Evolutionary conservation across 2,888 invertebrate genomes (phyloP).

Genomic region (Chrysolina haemoptera): DNA sequence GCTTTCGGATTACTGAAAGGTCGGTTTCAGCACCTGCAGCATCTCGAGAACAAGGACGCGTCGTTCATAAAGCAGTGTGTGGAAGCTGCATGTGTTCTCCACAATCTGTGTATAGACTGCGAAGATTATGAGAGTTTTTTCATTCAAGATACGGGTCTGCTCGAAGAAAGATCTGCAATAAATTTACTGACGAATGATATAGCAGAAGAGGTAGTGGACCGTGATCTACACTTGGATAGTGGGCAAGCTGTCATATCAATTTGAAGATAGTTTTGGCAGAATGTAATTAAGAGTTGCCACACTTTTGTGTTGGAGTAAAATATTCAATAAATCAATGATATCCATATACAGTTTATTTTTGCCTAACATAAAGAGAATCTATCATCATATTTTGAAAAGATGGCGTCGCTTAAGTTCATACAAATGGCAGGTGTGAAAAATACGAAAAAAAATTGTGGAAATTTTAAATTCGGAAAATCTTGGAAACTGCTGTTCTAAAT

Average conservation of each 20-base stretch:
- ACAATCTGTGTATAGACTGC: constrained; percentile 44
- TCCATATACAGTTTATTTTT: no score
- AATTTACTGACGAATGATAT: not conserved
- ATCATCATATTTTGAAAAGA: no score
- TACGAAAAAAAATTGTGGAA: no score
- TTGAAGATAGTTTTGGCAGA: not conserved
- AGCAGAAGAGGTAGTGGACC: not conserved
- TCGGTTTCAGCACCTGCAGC: constrained; percentile 42
- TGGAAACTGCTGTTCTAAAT: no score
- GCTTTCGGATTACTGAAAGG: constrained; percentile 40
- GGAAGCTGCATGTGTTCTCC: constrained; percentile 41
- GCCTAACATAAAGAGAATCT: no score
- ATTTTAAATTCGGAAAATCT: no score
- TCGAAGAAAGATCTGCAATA: constrained; percentile 2
- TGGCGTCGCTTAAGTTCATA: no score
- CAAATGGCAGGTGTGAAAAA: no score
- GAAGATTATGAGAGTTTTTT: constrained; percentile 36
- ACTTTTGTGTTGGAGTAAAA: no score
- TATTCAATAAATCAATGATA: no score
- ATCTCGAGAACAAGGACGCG: constrained; percentile 40
- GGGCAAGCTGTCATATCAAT: not conserved
- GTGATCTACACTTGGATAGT: not conserved
- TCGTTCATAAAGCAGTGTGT: constrained; percentile 31
- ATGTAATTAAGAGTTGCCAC: no score
- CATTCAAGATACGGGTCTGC: constrained; percentile 35